phyloP scores from a whole-genome alignment of 2,113 vertebrate species.

The Mola mola region DNA sequence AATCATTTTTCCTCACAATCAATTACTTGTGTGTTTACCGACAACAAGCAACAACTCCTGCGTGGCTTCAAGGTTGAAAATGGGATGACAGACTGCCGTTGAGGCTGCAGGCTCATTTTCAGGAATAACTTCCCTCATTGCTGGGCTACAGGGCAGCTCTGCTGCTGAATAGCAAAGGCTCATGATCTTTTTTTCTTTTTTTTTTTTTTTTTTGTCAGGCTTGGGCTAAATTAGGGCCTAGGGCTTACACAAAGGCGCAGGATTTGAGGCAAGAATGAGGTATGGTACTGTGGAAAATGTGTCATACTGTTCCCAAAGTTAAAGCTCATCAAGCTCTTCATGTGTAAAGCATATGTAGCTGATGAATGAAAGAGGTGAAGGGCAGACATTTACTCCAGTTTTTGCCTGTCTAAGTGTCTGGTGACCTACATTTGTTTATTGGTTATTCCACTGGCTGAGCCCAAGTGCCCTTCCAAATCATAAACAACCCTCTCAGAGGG shows the following conservation, averaged over 20 bases:
- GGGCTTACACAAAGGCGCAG: slow-evolving; percentile 36
- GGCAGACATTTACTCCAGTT: slow-evolving; percentile 24
- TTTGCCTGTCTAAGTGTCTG: slow-evolving; percentile 48
- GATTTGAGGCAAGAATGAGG: slow-evolving; percentile 23
- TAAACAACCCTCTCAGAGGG: slow-evolving; percentile 55
- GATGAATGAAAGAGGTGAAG: slow-evolving; percentile 32
- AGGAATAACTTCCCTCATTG: too few relatives aligned
- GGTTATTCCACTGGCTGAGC: slow-evolving; percentile 49
- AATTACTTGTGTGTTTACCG: too few relatives aligned
- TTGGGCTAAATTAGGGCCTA: slow-evolving; percentile 32
- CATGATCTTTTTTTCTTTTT: too few relatives aligned
- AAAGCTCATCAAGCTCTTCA: slow-evolving; percentile 9
- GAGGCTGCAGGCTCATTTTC: background rate
- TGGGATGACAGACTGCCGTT: background rate
- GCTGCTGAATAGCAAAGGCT: background rate
- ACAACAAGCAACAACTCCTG: too few relatives aligned
- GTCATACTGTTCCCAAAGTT: slow-evolving; percentile 9
- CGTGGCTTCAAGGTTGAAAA: background rate
- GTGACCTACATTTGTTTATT: slow-evolving; percentile 76
- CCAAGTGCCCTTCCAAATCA: slow-evolving; percentile 27
- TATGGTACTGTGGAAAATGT: slow-evolving; percentile 33
- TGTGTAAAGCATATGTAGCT: slow-evolving; percentile 21
- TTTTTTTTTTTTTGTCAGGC: too few relatives aligned
- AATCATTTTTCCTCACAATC: too few relatives aligned
- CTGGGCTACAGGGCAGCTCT: too few relatives aligned